Conservation (phyloP, 2,888 invertebrate species). For the Danaus chrysippus region DNA sequence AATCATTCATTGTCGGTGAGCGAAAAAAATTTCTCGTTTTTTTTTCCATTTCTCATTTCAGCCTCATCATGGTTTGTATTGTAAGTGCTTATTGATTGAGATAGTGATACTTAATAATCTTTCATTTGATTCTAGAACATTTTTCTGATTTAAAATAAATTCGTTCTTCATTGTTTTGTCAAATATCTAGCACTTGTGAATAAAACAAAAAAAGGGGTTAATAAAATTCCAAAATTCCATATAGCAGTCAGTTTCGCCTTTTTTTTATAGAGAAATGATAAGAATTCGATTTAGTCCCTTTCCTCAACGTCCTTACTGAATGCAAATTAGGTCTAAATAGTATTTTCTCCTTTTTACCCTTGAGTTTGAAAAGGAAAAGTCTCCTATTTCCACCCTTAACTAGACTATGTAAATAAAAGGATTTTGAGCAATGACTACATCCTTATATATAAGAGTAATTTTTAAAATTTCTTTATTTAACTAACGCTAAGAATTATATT, state of each 20-base stretch:
- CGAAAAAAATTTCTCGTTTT: conserved; percentile 16
- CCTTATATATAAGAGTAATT: background rate
- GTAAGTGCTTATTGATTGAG: conserved; percentile 12
- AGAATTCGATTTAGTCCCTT: conserved; percentile 73
- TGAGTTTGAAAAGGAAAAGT: conserved; percentile 13
- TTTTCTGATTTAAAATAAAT: background rate
- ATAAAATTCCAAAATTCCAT: conserved; percentile 28
- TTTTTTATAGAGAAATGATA: conserved; percentile 60
- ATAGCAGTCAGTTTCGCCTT: conserved; percentile 48
- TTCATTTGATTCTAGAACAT: background rate
- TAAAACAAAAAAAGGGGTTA: conserved; percentile 16
- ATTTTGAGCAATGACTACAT: background rate
- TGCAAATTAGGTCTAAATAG: conserved; percentile 66
- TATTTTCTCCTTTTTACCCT: conserved; percentile 44
- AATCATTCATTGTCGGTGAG: conserved; percentile 27
- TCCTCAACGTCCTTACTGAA: conserved; percentile 63
- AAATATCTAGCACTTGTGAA: background rate
- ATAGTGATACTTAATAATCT: background rate
- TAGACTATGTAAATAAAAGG: background rate
- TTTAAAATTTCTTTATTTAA: background rate
- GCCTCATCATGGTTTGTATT: conserved; percentile 20
- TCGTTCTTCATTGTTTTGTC: background rate
- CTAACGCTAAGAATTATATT: no score
- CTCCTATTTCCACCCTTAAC: background rate
- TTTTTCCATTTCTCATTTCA: conserved; percentile 17